Evolutionary conservation across 1,140 invertebrate genomes (phyloP), one percentile per base, ranked within the genome.

Genomic region (Drosophila triauraria): DNA sequence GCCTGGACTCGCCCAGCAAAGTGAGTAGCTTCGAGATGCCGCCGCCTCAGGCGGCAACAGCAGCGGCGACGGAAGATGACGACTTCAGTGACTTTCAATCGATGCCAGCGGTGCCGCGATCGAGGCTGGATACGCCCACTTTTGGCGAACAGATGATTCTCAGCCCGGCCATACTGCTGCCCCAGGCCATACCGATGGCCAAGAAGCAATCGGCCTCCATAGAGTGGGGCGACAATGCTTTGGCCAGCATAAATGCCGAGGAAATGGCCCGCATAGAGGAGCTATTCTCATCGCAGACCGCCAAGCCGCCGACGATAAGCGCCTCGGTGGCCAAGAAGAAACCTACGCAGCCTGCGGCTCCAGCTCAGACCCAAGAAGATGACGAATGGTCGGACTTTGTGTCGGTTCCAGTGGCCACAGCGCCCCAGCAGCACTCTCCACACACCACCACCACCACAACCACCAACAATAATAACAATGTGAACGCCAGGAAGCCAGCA

Each of bases 361-460:
- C 64, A 48, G 8, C 46, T 50, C 72, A 78, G 8, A 44, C 53
- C 1, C 75, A 78, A 27, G 94, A 94, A 60, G 94, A 95, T 54
- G 94, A 95, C 60, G 94, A 94, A 58, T 95, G 94, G 94, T 94
- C 94, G 4, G 94, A 95, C 30, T 95, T 94, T 90, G 94, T 95
- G 4, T 95, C 94, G 0, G 94, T 93, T 69, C 94, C 93, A 27
- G 93, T 76, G 51, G 23, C 60, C 4, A 10, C 53, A 40, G 20
- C 53, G 15, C 47, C 32, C 30, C 79, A 57, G 47, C 86, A 84
- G n/a, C 63, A 59, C 13, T 56, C 53, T 32, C 54, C 59, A 30
- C 64, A 63, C 46, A 40, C n/a, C 50, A 15, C 10, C 17, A 42
- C 15, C 61, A 48, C 32, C 17, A 42, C 15, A 58, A 48, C 32